Evolutionary conservation across 2,113 vertebrate species (phyloP).

Genomic region (Prionailurus viverrinus): DNA sequence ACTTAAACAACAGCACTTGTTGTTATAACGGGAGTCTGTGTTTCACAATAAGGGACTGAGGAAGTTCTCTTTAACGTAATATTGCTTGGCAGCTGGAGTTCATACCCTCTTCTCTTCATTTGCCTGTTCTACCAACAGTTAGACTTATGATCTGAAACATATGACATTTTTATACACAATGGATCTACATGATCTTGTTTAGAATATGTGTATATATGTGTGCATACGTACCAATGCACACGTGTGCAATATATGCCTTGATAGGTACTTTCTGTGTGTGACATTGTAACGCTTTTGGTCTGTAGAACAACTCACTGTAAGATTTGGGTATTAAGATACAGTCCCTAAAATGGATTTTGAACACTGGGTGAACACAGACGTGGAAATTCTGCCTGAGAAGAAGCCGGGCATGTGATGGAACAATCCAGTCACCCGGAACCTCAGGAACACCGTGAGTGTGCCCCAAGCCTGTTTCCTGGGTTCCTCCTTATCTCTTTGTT

Average conservation of each 20-base stretch:
- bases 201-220: rapidly evolving
- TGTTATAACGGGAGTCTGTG: not conserved
- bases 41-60: not conserved
- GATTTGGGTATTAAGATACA: not conserved
- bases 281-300: not conserved
- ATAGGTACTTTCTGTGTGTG: not conserved
- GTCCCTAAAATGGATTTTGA: not conserved
- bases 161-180: not conserved
- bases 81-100: not conserved
- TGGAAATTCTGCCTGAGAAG: not conserved
- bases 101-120: not conserved
- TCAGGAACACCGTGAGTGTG: not conserved
- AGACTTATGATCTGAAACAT: no score
- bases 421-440: not conserved
- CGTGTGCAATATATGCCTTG: not conserved
- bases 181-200: not conserved
- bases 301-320: not conserved
- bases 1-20: not conserved
- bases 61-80: not conserved
- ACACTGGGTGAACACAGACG: not conserved
- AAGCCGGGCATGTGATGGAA: not conserved
- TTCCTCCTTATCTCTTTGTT: not conserved
- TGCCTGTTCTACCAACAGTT: not conserved
- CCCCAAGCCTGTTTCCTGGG: not conserved
- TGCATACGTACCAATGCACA: not conserved